A percentile compares a stretch with the other conserved stretches of the same genome.
Evolutionary conservation across 2,888 invertebrate genomes (phyloP).

Genomic region (Embidobia sp.): DNA sequence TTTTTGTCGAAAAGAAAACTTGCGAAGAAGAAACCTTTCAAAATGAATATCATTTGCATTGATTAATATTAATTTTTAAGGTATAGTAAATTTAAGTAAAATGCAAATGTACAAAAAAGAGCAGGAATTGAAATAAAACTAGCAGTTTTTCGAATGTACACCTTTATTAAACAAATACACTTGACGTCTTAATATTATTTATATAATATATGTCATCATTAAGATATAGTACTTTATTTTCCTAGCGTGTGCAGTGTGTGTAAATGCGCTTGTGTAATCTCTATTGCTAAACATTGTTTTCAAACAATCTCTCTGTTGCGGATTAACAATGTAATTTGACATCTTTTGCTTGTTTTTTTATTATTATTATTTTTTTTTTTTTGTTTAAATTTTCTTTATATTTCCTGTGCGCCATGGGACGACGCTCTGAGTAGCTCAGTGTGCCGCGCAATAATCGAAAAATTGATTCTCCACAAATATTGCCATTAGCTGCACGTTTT

Average conservation of each 20-base stretch:
- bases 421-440: constrained; percentile 77
- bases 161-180: constrained; percentile 82
- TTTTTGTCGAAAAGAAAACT: too few species aligned
- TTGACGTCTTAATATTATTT: constrained; percentile 81
- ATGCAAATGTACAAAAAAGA: not conserved
- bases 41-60: too few species aligned
- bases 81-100: not conserved
- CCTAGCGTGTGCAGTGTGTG: constrained; percentile 81
- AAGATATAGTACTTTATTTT: constrained; percentile 78
- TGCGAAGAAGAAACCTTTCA: too few species aligned
- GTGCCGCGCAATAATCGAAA: constrained; percentile 71
- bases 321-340: constrained; percentile 79
- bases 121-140: constrained; percentile 64
- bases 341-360: constrained; percentile 65
- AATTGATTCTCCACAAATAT: constrained; percentile 68
- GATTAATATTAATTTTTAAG: too few species aligned
- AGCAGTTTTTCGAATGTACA: constrained; percentile 79
- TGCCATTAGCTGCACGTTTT: constrained; percentile 72
- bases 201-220: constrained; percentile 77
- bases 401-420: constrained; percentile 77
- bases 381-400: constrained; percentile 17
- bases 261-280: constrained; percentile 78
- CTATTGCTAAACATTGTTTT: constrained; percentile 76
- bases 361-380: constrained; percentile 23
- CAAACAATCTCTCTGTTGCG: constrained; percentile 73